phyloP scores from a whole-genome alignment of 2,888 invertebrate genomes.

The Eristalis pertinax region DNA sequence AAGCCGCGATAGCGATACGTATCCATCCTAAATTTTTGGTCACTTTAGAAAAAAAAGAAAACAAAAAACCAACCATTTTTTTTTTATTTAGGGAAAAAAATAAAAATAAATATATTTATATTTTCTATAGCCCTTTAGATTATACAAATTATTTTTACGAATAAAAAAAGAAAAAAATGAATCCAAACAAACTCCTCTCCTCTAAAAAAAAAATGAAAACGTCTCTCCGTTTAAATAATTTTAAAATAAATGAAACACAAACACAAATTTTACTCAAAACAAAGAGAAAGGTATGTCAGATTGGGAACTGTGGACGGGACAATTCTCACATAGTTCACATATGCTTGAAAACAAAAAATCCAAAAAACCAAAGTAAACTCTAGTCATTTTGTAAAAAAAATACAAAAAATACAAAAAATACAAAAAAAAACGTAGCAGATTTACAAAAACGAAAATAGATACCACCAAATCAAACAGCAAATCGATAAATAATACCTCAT shows the following conservation, averaged over 20 bases:
- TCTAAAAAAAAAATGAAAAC: slow-evolving; percentile 25
- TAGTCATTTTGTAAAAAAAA: slow-evolving; percentile 72
- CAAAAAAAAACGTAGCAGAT: slow-evolving; percentile 8
- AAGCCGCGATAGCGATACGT: slow-evolving; percentile 81
- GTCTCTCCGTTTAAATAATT: slow-evolving; percentile 69
- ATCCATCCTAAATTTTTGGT: slow-evolving; percentile 72
- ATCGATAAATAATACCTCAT: slow-evolving; percentile 37
- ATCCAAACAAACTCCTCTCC: slow-evolving; percentile 58
- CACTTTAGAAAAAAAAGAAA: slow-evolving; percentile 42
- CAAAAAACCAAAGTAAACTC: slow-evolving; percentile 47
- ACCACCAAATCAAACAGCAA: slow-evolving; percentile 20
- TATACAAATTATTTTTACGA: slow-evolving; percentile 47
- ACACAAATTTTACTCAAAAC: slow-evolving; percentile 45
- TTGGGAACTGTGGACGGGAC: slow-evolving; percentile 90
- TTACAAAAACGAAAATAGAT: slow-evolving; percentile 32
- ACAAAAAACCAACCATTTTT: slow-evolving; percentile 32
- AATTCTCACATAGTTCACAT: slow-evolving; percentile 86
- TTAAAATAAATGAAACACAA: slow-evolving; percentile 64
- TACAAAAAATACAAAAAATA: slow-evolving; percentile 56
- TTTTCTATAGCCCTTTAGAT: slow-evolving; percentile 47
- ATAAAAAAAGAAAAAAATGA: slow-evolving; percentile 29
- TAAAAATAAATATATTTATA: slow-evolving; percentile 59
- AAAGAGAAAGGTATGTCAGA: slow-evolving; percentile 83
- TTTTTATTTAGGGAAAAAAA: slow-evolving; percentile 52
- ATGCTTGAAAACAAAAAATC: slow-evolving; percentile 76